These are phyloP conservation scores for Diarsia rubi DNA, from an alignment of 2,888 invertebrate species.

Conservation along the genomic window DNA sequence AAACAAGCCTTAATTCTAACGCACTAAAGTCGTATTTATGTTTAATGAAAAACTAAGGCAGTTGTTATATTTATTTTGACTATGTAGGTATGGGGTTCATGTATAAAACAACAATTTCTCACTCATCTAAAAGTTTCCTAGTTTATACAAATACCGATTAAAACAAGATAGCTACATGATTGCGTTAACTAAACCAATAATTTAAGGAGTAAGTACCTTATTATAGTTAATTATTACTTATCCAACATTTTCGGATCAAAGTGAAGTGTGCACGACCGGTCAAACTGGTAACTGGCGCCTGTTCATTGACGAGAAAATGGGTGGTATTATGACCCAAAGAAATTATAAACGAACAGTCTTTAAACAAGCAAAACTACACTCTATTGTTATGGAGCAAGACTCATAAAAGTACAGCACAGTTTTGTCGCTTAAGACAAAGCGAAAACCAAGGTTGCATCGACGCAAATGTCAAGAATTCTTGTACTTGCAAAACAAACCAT, in stretches of 20 bases:
- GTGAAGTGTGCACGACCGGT: slow-evolving; percentile 64
- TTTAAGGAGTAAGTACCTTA: background rate
- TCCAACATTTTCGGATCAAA: slow-evolving; percentile 57
- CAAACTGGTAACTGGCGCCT: slow-evolving; percentile 80
- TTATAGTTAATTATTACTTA: slow-evolving; percentile 7
- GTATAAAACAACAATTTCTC: background rate
- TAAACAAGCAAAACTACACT: slow-evolving; percentile 46
- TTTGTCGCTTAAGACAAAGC: slow-evolving; percentile 25
- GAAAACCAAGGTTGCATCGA: slow-evolving; percentile 47
- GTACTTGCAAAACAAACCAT: slow-evolving; percentile 68
- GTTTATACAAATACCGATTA: background rate
- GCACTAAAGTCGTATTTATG: background rate
- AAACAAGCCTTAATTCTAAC: no score
- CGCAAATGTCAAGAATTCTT: slow-evolving; percentile 74
- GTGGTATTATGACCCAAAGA: slow-evolving; percentile 70
- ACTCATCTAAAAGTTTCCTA: background rate
- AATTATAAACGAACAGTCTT: slow-evolving; percentile 66
- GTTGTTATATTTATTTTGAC: background rate
- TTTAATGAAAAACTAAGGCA: background rate
- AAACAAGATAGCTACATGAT: background rate
- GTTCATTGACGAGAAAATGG: slow-evolving; percentile 80
- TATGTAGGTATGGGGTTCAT: background rate
- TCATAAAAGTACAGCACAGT: slow-evolving; percentile 18
- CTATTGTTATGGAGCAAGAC: fast-evolving
- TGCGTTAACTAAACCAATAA: background rate